These are phyloP conservation scores for Drosophila carrolli DNA, from an alignment of 1,140 invertebrate genomes.

Conservation along the genomic window DNA sequence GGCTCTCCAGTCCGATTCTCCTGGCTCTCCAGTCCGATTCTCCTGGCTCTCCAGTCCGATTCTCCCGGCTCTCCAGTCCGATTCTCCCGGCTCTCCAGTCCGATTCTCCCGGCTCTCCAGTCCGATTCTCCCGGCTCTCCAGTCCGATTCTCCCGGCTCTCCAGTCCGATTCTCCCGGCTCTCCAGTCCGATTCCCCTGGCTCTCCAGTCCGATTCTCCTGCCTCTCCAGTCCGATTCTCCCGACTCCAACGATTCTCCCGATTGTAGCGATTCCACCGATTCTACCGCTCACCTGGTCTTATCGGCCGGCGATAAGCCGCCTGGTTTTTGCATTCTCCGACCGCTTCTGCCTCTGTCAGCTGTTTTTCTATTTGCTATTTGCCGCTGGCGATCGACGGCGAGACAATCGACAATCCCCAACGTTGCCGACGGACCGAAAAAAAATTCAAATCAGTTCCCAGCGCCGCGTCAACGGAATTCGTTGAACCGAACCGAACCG, in stretches of 20 bases:
- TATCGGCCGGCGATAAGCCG: constrained; percentile 68
- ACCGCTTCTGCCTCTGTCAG: constrained; percentile 27
- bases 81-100: not conserved
- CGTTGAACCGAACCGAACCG: constrained; percentile 28
- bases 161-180: too few relatives aligned
- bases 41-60: too few relatives aligned
- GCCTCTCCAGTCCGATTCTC: too few relatives aligned
- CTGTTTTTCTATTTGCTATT: constrained; percentile 27
- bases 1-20: too few relatives aligned
- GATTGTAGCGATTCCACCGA: not conserved
- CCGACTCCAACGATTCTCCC: not conserved
- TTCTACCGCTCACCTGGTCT: constrained; percentile 39
- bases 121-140: too few relatives aligned
- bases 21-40: too few relatives aligned
- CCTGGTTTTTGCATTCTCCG: constrained; percentile 47
- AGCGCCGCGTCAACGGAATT: constrained; percentile 49
- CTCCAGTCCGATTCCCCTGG: too few relatives aligned
- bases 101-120: too few relatives aligned
- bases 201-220: too few relatives aligned
- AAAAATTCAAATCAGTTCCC: constrained; percentile 73
- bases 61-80: not conserved
- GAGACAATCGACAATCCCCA: constrained; percentile 42
- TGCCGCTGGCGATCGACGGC: constrained; percentile 31
- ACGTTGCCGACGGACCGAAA: not conserved
- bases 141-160: too few relatives aligned